Percentiles rank a stretch among this genome's conserved stretches.
Evolutionary conservation across 2,797 vertebrate species (phyloP).

Genomic region (Podarcis siculus): DNA sequence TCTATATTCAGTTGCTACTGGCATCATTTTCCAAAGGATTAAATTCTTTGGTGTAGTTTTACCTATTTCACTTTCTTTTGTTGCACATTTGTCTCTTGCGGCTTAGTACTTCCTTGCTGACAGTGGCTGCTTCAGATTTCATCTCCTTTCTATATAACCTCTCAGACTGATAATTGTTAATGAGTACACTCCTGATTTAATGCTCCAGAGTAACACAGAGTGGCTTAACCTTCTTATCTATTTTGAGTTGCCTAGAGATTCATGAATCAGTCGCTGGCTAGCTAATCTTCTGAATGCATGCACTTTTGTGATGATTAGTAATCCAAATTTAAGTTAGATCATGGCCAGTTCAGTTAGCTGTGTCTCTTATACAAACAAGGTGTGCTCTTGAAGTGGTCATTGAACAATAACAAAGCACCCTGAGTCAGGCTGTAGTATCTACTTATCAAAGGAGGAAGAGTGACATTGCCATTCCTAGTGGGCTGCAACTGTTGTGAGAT

Average conservation of each 20-base stretch:
- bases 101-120: not conserved
- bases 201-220: not conserved
- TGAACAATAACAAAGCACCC: not conserved
- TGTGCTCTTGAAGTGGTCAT: not conserved
- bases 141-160: not conserved
- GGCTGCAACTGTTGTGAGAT: not conserved
- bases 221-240: not conserved
- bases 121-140: not conserved
- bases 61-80: too few relatives aligned
- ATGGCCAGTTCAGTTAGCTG: not conserved
- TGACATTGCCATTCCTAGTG: not conserved
- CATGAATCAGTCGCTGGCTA: not conserved
- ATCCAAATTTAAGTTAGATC: not conserved
- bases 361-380: not conserved
- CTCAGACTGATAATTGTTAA: not conserved
- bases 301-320: not conserved
- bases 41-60: not conserved
- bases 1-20: not conserved
- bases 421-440: not conserved
- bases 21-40: not conserved
- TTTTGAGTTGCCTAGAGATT: not conserved
- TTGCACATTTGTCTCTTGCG: not conserved
- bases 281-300: not conserved
- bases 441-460: not conserved
- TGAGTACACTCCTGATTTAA: not conserved